phyloP scores from a whole-genome alignment of 2,797 vertebrate species.

The Siniperca obscura region DNA sequence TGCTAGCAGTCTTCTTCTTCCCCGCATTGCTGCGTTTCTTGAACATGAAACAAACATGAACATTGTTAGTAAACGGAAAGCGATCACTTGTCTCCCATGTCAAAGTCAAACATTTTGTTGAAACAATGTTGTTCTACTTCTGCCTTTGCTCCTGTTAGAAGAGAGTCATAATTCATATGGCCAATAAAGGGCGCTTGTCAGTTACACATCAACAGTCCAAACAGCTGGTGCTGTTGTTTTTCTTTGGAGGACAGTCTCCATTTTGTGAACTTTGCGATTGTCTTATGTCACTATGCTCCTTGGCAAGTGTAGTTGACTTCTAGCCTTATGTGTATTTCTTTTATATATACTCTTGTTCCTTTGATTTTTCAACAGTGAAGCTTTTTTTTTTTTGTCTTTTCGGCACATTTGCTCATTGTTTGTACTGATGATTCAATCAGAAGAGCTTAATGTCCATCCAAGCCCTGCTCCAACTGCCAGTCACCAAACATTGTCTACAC shows the following conservation, averaged over 20 bases:
- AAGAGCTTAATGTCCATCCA: background rate
- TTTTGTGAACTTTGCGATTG: background rate
- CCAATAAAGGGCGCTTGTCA: background rate
- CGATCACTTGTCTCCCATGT: too few relatives aligned
- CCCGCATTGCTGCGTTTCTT: too few relatives aligned
- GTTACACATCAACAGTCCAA: background rate
- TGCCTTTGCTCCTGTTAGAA: background rate
- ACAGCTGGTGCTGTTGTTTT: background rate
- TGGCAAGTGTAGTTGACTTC: background rate
- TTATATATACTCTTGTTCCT: background rate
- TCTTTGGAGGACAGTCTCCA: background rate
- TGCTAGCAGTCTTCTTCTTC: too few relatives aligned
- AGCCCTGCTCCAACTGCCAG: conserved; percentile 2
- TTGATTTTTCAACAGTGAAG: background rate
- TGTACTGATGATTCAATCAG: conserved; percentile 7
- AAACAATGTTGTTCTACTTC: too few relatives aligned
- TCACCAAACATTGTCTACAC: conserved; percentile 2
- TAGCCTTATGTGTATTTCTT: background rate
- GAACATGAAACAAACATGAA: too few relatives aligned
- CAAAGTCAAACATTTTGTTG: background rate
- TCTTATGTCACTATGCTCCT: background rate
- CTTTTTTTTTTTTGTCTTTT: background rate
- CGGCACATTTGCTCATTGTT: conserved; percentile 20
- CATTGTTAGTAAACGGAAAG: too few relatives aligned
- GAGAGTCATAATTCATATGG: background rate